A percentile compares a stretch with the other conserved stretches of the same genome.
Evolutionary conservation across 2,797 vertebrate species (phyloP).

Genomic region (Rhyacichthys aspro): DNA sequence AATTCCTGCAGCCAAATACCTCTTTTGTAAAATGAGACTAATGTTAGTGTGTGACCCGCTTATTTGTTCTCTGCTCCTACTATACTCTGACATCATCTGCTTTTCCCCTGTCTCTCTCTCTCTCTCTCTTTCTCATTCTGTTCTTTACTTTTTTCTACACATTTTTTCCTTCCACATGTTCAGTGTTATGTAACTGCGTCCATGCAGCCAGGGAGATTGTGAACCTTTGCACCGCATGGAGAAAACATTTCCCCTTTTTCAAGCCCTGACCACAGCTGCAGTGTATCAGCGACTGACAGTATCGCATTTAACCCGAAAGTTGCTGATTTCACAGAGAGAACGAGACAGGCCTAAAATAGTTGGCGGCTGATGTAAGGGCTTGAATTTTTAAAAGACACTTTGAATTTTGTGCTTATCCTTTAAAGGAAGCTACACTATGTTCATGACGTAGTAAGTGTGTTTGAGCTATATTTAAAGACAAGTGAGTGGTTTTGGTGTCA

Average conservation of each 20-base stretch:
- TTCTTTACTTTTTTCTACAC: background rate
- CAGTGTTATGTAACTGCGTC: conserved; percentile 44
- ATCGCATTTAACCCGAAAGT: conserved; percentile 30
- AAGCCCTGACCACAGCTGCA: conserved; percentile 57
- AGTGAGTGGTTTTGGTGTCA: no score
- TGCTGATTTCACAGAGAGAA: background rate
- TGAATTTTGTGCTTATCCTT: conserved; percentile 1
- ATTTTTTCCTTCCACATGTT: conserved; percentile 32
- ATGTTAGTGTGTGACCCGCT: conserved; percentile 20
- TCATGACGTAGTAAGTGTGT: background rate
- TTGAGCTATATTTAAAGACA: no score
- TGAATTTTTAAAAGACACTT: background rate
- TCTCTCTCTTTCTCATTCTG: background rate
- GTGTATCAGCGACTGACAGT: conserved; percentile 35
- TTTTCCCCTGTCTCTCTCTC: no score
- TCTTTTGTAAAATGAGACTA: conserved; percentile 20
- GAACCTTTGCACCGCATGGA: conserved; percentile 46
- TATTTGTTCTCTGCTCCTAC: conserved; percentile 39
- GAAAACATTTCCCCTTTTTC: conserved; percentile 54
- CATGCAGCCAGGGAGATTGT: conserved; percentile 48
- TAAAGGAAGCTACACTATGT: background rate
- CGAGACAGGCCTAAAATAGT: conserved; percentile 40
- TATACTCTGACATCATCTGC: conserved; percentile 64
- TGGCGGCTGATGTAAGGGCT: conserved; percentile 12
- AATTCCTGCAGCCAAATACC: background rate